These are phyloP conservation scores for Limnothrissa miodon DNA, from an alignment of 2,113 vertebrate species.

Conservation along the genomic window DNA sequence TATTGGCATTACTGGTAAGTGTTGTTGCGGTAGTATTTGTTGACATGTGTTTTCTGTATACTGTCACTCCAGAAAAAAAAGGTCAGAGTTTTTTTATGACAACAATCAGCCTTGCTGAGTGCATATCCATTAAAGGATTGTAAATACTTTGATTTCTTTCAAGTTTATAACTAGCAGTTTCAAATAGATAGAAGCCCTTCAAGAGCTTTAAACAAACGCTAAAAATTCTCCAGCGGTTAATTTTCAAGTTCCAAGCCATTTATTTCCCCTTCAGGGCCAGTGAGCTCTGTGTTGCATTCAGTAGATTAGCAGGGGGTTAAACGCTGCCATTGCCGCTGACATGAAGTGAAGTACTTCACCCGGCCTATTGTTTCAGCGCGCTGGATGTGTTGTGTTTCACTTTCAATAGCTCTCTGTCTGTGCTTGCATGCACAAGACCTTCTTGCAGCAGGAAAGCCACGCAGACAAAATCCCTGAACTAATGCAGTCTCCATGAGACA, in stretches of 20 bases:
- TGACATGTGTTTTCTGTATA: neutral
- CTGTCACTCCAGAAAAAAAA: neutral
- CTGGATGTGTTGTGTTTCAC: neutral
- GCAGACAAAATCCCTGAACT: neutral
- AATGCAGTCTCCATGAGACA: constrained; percentile 15
- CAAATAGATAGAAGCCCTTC: constrained; percentile 5
- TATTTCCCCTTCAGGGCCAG: neutral
- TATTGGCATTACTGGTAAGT: neutral
- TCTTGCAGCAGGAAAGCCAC: neutral
- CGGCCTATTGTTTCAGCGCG: neutral
- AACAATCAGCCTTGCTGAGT: neutral
- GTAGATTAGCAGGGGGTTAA: neutral
- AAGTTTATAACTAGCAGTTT: constrained; percentile 9
- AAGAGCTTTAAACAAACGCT: neutral
- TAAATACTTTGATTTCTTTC: neutral
- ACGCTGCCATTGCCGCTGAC: neutral
- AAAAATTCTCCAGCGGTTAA: neutral
- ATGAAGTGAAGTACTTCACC: neutral
- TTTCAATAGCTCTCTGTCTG: neutral
- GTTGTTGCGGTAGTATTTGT: constrained; percentile 3
- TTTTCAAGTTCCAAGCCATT: neutral
- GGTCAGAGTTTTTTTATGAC: neutral
- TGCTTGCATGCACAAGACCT: neutral
- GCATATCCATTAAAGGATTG: constrained; percentile 1
- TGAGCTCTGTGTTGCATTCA: neutral